These are phyloP conservation scores for Stenolophus ochropezus DNA, from an alignment of 2,888 invertebrate genomes.

Conservation along the genomic window DNA sequence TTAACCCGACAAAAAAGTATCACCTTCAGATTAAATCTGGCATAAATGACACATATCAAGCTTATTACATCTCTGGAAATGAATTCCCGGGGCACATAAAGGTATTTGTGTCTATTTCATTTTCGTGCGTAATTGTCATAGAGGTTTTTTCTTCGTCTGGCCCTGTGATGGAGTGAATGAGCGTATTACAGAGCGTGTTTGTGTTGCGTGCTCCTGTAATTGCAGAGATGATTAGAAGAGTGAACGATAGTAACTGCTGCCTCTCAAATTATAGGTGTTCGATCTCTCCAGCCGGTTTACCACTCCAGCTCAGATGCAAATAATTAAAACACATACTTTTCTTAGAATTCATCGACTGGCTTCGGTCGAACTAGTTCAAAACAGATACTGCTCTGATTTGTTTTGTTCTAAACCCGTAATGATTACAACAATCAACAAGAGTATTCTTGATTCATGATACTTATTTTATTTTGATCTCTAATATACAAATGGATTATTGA, in stretches of 20 bases:
- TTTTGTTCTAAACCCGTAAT: not conserved
- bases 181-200: conserved; percentile 1
- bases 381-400: not conserved
- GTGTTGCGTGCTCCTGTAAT: conserved; percentile 39
- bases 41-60: not conserved
- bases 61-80: not conserved
- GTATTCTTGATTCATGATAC: not conserved
- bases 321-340: conserved; percentile 34
- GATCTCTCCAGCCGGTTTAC: conserved; percentile 1
- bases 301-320: conserved; percentile 15
- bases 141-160: not conserved
- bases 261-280: conserved; percentile 31
- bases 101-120: not conserved
- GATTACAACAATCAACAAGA: not conserved
- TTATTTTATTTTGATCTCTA: not conserved
- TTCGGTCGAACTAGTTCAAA: not conserved
- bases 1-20: too few relatives aligned
- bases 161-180: conserved; percentile 6
- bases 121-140: not conserved
- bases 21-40: too few relatives aligned
- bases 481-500: not conserved
- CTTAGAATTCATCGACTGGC: conserved; percentile 6
- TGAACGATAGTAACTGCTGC: conserved; percentile 19
- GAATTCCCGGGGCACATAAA: not conserved
- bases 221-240: conserved; percentile 21